Evolutionary conservation across 2,888 invertebrate genomes (phyloP), one percentile per base, ranked within the genome.

Genomic region (Lasioglossum malachurum): DNA sequence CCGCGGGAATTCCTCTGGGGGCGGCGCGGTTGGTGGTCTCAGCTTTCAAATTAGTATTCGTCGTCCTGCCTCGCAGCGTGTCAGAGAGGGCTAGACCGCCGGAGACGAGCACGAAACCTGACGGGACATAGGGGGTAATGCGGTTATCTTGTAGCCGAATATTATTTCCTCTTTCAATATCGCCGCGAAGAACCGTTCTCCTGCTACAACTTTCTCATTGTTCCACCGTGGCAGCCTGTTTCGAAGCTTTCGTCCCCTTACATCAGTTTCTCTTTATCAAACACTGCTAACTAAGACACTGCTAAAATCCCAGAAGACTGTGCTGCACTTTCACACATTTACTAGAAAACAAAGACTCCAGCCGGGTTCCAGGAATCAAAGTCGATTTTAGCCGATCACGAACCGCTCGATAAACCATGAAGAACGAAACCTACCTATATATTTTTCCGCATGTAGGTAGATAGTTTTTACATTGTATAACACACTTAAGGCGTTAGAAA

Each of bases 101-200:
- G 75, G 86, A 82, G 84, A 82, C 83, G 76, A 85, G 78, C 80
- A 60, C 79, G 79, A 78, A 78, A 76, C 83, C 80, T 75, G 79
- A 80, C 84, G 84, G 82, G 85, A 87, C 83, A 79, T 79, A 67
- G 83, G 88, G 88, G 89, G 89, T 94, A 93, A 94, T 93, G 92
- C 93, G 92, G 92, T 94, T 94, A 93, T 91, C 93, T 92, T 89
- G 92, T 93, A 93, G 89, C 90, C 84, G 80, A 86, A 92, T 91
- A 92, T 94, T 94, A 93, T 94, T 94, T 93, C 92, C 92, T 91
- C 90, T 92, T 92, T 94, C 92, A 92, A 93, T 93, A 93, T 93
- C 92, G 92, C 88, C 93, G 91, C 91, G 74, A 69, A 75, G 80
- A 78, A 79, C 73, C 75, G 49, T 74, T 57, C 73, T 49, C 75